Base-by-base conservation (phyloP, 2,888 invertebrate genomes). In the Leucozona laternaria region DNA sequence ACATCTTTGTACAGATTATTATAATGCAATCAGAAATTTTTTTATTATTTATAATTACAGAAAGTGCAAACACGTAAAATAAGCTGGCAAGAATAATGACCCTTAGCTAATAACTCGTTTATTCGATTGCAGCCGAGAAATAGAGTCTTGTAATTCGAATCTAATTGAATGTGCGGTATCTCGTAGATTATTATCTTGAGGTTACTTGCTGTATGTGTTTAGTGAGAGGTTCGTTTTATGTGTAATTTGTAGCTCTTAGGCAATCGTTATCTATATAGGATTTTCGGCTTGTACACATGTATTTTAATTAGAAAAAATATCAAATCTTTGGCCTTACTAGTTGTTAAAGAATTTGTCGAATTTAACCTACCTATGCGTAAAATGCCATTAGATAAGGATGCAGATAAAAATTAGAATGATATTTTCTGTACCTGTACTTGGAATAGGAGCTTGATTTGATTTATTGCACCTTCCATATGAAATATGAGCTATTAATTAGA, bases 91-190 rank as follows among this genome's bases (percentile, higher is more conserved):
- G 53, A 57, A 58, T 71, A 58, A 79, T 68, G 73, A 75, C 75
- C 73, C 25, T 79, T 58, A 25, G 40, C 40, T 31, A 55, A 75
- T 68, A 62, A 62, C 60, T 76, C 50, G 60, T 62, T 70, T 75
- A 75, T 62, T 60, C 76, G 76, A 45, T 53, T 58, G 58, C 28
- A 57, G 7, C 7, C 37, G 40, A 20, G 40, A 17, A 64, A 45
- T 28, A 45, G 17, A 68, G 31, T 62, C 68, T 62, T 70, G 75
- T 70, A 75, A 75, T 55, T 75, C 60, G 28, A 73, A 58, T 73
- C 73, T 48, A 45, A 72, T 57, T 79, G 37, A 62, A 37, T 58
- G 57, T 58, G 55, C 7, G 55, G 40, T 73, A 50, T 53, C 11
- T 28, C 45, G 25, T 40, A 55, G 68, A 62, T 78, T 62, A 10